A percentile compares a stretch with the other conserved stretches of the same genome.
Evolutionary conservation across 2,797 vertebrate species (phyloP).

Genomic region (Gila robusta): DNA sequence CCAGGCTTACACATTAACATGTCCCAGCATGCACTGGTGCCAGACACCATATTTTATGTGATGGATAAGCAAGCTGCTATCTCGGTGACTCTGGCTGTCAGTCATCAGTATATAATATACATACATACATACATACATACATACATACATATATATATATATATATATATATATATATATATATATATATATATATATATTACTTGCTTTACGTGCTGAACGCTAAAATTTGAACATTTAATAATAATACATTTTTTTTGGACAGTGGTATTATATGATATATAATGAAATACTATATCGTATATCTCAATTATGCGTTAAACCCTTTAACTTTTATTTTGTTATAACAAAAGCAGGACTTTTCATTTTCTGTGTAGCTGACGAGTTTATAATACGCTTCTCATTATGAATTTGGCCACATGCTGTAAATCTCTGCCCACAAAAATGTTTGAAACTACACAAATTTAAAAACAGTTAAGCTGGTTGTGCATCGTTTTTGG

Average conservation of each 20-base stretch:
- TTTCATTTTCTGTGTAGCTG: neutral
- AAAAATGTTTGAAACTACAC: neutral
- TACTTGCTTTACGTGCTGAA: too few relatives aligned
- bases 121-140: too few relatives aligned
- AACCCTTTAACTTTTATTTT: neutral
- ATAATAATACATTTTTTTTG: neutral
- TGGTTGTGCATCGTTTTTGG: neutral
- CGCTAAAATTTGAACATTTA: too few relatives aligned
- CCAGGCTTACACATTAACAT: conserved; percentile 30
- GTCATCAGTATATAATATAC: neutral
- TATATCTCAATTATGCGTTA: neutral
- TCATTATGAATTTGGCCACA: neutral
- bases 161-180: too few relatives aligned
- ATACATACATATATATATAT: too few relatives aligned
- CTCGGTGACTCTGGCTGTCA: neutral
- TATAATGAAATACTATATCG: neutral
- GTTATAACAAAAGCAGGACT: neutral
- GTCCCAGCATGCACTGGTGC: conserved; percentile 39
- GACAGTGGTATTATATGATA: neutral
- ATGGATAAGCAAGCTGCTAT: neutral
- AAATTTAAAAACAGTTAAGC: neutral
- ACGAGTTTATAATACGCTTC: neutral
- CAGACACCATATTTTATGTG: conserved; percentile 17
- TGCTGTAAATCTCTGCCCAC: neutral
- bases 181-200: too few relatives aligned